Percentiles rank a stretch among this genome's conserved stretches.
These are phyloP conservation scores for Spodoptera litura DNA, from an alignment of 1,140 invertebrate genomes.

Conservation along the genomic window DNA sequence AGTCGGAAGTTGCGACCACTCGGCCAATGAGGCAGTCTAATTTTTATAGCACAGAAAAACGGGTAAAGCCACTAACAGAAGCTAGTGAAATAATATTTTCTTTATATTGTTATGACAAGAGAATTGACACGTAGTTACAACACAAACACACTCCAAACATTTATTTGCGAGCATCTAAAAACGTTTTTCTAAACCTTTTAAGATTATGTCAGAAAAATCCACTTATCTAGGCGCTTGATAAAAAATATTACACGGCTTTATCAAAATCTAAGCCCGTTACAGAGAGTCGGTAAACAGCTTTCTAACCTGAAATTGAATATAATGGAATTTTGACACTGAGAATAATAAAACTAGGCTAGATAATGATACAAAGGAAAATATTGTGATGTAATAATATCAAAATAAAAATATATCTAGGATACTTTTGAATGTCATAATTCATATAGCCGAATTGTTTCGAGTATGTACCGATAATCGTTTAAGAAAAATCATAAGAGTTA, in stretches of 20 bases:
- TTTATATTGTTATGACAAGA: too few species aligned
- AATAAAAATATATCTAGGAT: constrained; percentile 1
- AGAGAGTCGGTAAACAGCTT: constrained; percentile 1
- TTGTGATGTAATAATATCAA: background rate
- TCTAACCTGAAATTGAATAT: background rate
- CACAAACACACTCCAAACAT: too few species aligned
- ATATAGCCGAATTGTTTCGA: constrained; percentile 12
- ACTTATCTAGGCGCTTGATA: background rate
- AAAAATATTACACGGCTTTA: background rate
- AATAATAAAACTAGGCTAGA: too few species aligned
- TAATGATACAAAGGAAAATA: background rate
- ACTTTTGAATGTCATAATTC: background rate
- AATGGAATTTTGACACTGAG: background rate
- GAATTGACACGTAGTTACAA: too few species aligned
- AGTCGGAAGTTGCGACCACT: too few species aligned
- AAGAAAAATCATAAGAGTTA: background rate
- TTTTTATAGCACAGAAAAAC: background rate
- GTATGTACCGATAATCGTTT: constrained; percentile 5
- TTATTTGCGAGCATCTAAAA: too few species aligned
- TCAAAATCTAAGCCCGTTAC: background rate
- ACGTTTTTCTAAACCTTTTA: background rate
- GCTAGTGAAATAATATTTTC: too few species aligned
- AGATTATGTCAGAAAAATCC: background rate
- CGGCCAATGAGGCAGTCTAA: too few species aligned
- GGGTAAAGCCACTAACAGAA: too few species aligned